Evolutionary conservation across 2,113 vertebrate genomes (phyloP).

Genomic region (Gymnogyps californianus): DNA sequence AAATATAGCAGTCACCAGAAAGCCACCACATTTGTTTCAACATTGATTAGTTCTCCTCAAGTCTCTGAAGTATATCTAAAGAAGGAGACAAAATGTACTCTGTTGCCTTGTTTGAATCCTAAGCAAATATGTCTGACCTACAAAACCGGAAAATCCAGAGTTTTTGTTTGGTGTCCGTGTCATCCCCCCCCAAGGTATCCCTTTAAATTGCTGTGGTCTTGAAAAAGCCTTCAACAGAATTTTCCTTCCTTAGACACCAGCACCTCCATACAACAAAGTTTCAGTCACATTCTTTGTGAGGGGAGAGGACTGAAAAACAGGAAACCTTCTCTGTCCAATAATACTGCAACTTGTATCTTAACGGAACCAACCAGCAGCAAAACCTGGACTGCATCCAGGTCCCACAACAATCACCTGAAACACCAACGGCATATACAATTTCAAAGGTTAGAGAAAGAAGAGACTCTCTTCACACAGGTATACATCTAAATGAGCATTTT

Average conservation of each 20-base stretch:
- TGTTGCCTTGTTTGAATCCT: not conserved
- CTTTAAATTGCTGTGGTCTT: not conserved
- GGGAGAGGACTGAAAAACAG: not conserved
- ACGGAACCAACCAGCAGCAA: not conserved
- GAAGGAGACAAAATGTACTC: not conserved
- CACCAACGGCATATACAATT: not conserved
- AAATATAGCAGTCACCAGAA: not conserved
- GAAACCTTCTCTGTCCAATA: not conserved
- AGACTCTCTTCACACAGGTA: not conserved
- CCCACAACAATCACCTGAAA: not conserved
- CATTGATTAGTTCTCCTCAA: not conserved
- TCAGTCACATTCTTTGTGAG: not conserved
- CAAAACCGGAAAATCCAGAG: not conserved
- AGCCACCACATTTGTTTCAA: not conserved
- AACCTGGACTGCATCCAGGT: not conserved
- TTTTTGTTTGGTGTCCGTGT: not conserved
- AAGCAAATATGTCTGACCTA: not conserved
- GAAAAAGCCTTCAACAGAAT: not conserved
- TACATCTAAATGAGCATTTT: not conserved
- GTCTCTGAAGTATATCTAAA: not conserved
- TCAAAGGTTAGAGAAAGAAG: not conserved
- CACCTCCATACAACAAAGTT: not conserved
- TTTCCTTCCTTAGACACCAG: not conserved
- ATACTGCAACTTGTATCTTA: not conserved
- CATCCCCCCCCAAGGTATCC: not conserved